Conservation (phyloP, 2,888 invertebrate genomes). For the Leucoma salicis region DNA sequence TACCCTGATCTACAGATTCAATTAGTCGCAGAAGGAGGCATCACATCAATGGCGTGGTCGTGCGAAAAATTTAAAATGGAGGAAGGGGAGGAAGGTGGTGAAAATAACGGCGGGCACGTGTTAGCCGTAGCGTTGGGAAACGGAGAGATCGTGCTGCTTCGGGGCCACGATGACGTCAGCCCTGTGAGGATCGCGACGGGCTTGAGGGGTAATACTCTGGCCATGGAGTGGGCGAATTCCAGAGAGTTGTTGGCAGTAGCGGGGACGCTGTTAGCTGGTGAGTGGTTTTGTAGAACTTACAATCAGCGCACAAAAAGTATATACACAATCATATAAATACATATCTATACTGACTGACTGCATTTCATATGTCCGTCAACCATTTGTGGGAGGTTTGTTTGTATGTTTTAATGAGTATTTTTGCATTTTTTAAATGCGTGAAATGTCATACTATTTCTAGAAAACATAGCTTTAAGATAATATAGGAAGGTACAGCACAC, state of each 20-base stretch:
- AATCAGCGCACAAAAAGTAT: too few species aligned
- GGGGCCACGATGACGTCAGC: constrained; percentile 96
- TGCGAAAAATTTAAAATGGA: constrained; percentile 99
- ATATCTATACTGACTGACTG: too few species aligned
- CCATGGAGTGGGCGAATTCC: constrained; percentile 98
- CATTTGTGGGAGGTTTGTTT: too few species aligned
- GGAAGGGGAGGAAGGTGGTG: constrained; percentile 90
- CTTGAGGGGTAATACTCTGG: constrained; percentile 88
- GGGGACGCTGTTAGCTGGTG: constrained; percentile 84
- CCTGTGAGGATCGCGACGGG: constrained; percentile 93
- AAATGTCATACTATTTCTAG: too few species aligned
- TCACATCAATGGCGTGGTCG: constrained; percentile 97
- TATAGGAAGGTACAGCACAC: too few species aligned
- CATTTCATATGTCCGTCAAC: too few species aligned
- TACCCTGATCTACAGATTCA: constrained; percentile 83
- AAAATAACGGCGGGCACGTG: constrained; percentile 84
- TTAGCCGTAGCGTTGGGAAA: constrained; percentile 93
- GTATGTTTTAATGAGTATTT: too few species aligned
- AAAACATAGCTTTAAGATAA: too few species aligned
- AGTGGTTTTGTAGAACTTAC: too few species aligned
- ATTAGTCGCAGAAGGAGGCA: constrained; percentile 91
- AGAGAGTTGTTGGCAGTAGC: constrained; percentile 95
- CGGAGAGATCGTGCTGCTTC: constrained; percentile 94
- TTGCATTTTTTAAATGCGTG: too few species aligned
- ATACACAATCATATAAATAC: too few species aligned